Evolutionary conservation across 2,888 invertebrate species (phyloP).

Genomic region (Tenthredo livida): DNA sequence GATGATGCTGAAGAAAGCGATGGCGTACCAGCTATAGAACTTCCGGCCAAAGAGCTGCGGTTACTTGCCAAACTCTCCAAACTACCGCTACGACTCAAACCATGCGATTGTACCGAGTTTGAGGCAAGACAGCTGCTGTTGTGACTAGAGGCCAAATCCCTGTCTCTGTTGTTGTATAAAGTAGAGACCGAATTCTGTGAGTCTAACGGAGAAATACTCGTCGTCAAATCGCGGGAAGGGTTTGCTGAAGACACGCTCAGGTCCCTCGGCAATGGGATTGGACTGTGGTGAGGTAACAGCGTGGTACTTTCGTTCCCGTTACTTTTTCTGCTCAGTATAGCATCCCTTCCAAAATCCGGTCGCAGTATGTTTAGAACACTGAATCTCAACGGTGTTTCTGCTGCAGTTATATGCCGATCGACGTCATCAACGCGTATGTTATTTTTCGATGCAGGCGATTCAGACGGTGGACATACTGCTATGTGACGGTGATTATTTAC

Average conservation of each 20-base stretch:
- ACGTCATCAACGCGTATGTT: neutral
- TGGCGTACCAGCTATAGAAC: conserved; percentile 73
- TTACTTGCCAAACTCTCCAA: conserved; percentile 75
- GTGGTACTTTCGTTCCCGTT: conserved; percentile 63
- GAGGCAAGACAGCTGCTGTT: conserved; percentile 69
- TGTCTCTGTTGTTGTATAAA: conserved; percentile 57
- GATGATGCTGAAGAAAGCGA: conserved; percentile 71
- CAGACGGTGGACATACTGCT: conserved; percentile 54
- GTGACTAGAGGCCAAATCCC: conserved; percentile 65
- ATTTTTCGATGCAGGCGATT: neutral
- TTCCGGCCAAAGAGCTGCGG: conserved; percentile 74
- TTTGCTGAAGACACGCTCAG: conserved; percentile 63
- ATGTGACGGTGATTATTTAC: conserved; percentile 63
- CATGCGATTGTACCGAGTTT: conserved; percentile 66
- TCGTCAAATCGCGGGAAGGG: conserved; percentile 42
- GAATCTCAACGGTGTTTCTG: conserved; percentile 82
- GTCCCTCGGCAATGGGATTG: conserved; percentile 67
- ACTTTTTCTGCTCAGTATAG: conserved; percentile 82
- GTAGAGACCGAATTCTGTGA: conserved; percentile 60
- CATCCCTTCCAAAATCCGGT: conserved; percentile 91
- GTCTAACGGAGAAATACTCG: conserved; percentile 65
- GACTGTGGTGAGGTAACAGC: conserved; percentile 62
- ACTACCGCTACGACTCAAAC: conserved; percentile 74
- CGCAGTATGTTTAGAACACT: conserved; percentile 93
- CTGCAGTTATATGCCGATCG: conserved; percentile 57